Evolutionary conservation across 2,113 vertebrate species (phyloP).

Genomic region (Bufo gargarizans): DNA sequence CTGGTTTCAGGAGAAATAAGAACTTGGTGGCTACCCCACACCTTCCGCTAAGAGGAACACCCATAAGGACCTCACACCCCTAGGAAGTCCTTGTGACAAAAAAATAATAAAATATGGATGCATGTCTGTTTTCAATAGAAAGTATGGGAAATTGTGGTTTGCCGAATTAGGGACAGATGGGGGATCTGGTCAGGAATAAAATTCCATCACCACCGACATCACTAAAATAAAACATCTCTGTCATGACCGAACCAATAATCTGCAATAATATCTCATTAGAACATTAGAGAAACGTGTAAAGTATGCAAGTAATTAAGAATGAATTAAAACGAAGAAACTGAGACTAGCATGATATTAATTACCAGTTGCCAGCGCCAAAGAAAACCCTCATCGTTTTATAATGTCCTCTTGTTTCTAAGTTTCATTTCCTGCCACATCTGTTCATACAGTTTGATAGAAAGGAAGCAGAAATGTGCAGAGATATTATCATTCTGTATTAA

Average conservation of each 20-base stretch:
- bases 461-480: background rate
- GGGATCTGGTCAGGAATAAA: background rate
- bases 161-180: background rate
- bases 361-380: background rate
- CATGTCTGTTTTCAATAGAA: background rate
- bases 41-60: background rate
- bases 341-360: slow-evolving; percentile 25
- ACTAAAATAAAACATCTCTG: background rate
- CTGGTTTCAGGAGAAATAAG: background rate
- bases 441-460: slow-evolving; percentile 20
- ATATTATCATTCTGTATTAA: slow-evolving; percentile 9
- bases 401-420: background rate
- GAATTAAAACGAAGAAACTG: slow-evolving; percentile 61
- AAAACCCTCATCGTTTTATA: background rate
- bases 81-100: too few relatives aligned
- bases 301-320: slow-evolving; percentile 60
- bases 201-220: background rate
- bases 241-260: background rate
- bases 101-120: background rate
- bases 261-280: too few relatives aligned
- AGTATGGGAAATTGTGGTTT: background rate
- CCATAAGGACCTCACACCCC: background rate
- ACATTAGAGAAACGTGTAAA: background rate
- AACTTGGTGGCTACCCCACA: background rate
- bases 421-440: slow-evolving; percentile 29